These are phyloP conservation scores for Clupea harengus DNA, from an alignment of 2,113 vertebrate genomes.

Conservation along the genomic window DNA sequence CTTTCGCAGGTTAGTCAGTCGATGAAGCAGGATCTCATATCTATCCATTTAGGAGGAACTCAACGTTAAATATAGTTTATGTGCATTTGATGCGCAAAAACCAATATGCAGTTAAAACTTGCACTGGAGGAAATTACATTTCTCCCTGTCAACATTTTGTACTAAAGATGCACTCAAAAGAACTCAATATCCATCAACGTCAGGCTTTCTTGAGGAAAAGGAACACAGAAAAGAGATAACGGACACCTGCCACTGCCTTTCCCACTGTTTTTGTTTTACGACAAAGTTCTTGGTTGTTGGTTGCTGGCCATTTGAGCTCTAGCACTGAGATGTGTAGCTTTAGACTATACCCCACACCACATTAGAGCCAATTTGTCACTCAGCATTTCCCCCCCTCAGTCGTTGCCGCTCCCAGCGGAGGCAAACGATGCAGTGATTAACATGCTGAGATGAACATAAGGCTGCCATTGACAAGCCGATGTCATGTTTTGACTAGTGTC, in stretches of 20 bases:
- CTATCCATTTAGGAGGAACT: not conserved
- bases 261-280: too few relatives aligned
- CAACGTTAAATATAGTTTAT: not conserved
- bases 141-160: too few relatives aligned
- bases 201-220: too few relatives aligned
- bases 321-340: too few relatives aligned
- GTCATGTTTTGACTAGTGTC: not conserved
- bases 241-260: too few relatives aligned
- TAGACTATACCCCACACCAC: too few relatives aligned
- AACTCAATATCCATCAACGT: too few relatives aligned
- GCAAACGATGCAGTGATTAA: constrained; percentile 27
- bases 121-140: too few relatives aligned
- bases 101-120: not conserved
- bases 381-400: not conserved
- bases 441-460: constrained; percentile 14
- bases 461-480: not conserved
- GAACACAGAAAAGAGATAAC: too few relatives aligned
- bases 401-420: constrained; percentile 18
- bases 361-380: not conserved
- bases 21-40: not conserved
- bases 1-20: not conserved
- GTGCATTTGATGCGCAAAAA: not conserved
- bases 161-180: too few relatives aligned
- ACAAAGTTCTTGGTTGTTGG: too few relatives aligned
- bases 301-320: not conserved